Evolutionary conservation across 2,888 invertebrate species (phyloP), one percentile per base, ranked within the genome.

Genomic region (Eristalis arbustorum): DNA sequence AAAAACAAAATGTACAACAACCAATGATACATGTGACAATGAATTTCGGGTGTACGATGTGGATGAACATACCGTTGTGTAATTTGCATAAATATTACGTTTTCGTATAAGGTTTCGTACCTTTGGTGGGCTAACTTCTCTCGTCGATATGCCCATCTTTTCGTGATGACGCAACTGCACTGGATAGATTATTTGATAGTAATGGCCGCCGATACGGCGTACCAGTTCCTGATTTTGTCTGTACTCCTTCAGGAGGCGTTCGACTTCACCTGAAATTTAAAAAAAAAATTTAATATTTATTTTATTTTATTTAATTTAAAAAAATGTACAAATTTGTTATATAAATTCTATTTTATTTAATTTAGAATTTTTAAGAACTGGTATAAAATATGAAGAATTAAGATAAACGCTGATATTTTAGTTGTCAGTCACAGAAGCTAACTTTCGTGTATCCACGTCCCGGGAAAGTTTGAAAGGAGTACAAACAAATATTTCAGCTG

Each of bases 121-220:
- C 97, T 97, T 97, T 93, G 96, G 95, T 92, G 96, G 95, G 94
- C 96, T 96, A 93, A 97, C 96, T 94, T 98, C 98, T 93, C 98
- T 95, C 90, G 98, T 98, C 90, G 97, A 98, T 93, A 98, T 98
- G 93, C 98, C 98, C 96, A 98, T 97, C 94, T 98, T 98, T 94
- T 98, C 97, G 95, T 98, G 98, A 94, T 98, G 97, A 88, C 98
- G 96, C 93, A 98, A 94, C 94, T 98, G 98, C 90, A 98, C 97
- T 89, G 98, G 98, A 94, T 98, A 98, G 91, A 98, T 97, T 93
- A 98, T 98, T 94, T 98, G 98, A 94, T 98, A 98, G 94, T 96
- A 97, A 93, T 97, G 96, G 88, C 96, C 96, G 90, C 97, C 97
- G 93, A 98, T 97, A 94, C 97, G 97, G 90, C 96, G 96, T 90